phyloP scores from a whole-genome alignment of 2,797 vertebrate genomes.

The Myripristis jacobus region DNA sequence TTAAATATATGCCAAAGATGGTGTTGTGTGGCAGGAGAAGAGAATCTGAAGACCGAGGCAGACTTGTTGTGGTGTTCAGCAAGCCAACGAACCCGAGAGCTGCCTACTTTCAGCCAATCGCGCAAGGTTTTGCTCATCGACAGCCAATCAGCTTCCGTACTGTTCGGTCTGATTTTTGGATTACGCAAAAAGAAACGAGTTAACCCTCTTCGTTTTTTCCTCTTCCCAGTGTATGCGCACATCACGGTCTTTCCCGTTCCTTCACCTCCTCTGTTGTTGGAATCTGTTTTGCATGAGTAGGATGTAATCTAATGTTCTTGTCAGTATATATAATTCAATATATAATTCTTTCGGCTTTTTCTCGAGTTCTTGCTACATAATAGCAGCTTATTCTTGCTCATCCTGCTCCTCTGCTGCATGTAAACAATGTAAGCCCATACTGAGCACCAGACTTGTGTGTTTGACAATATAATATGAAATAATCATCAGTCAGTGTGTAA shows the following conservation, averaged over 20 bases:
- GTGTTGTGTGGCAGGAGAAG: not conserved
- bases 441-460: too few species aligned
- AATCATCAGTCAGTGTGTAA: too few species aligned
- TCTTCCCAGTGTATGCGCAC: constrained; percentile 9
- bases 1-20: constrained; percentile 75
- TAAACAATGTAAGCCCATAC: too few species aligned
- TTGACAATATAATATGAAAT: too few species aligned
- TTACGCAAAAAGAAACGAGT: constrained; percentile 17
- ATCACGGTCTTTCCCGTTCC: constrained; percentile 24
- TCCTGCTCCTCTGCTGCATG: too few species aligned
- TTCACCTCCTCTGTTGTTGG: constrained; percentile 10
- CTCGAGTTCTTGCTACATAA: too few species aligned
- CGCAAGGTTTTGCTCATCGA: not conserved
- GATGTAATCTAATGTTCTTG: too few species aligned
- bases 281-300: too few species aligned
- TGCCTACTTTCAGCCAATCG: constrained; percentile 48
- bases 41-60: not conserved
- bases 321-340: too few species aligned
- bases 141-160: constrained; percentile 54
- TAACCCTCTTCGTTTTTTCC: constrained; percentile 25
- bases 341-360: too few species aligned
- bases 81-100: constrained; percentile 34
- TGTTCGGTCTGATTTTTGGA: not conserved
- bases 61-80: not conserved
- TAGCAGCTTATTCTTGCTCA: too few species aligned